Conservation (phyloP, 2,888 invertebrate species). For the Sphaeridia pumilis region DNA sequence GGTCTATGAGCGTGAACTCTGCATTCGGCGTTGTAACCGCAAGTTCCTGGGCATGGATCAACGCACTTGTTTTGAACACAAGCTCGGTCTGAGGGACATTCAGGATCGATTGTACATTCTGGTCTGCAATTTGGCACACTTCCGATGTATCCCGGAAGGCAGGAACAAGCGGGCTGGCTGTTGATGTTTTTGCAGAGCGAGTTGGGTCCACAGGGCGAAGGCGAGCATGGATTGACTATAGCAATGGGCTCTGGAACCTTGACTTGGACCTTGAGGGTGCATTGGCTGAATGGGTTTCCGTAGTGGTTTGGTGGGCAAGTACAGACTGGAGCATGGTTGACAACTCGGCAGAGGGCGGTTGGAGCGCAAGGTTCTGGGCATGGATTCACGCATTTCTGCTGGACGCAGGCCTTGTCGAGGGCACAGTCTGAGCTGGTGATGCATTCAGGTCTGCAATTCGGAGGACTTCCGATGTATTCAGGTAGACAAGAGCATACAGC, state of each 20-base stretch:
- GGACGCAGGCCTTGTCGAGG: slow-evolving; percentile 28
- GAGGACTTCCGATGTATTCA: slow-evolving; percentile 60
- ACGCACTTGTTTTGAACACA: slow-evolving; percentile 69
- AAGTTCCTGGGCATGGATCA: slow-evolving; percentile 70
- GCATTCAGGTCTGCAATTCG: slow-evolving; percentile 46
- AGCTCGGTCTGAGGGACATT: slow-evolving; percentile 65
- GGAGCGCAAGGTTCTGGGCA: slow-evolving; percentile 18
- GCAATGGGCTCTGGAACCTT: slow-evolving; percentile 30
- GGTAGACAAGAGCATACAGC: slow-evolving; percentile 47
- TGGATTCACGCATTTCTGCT: slow-evolving; percentile 25
- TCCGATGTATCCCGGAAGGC: slow-evolving; percentile 50
- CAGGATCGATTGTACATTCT: slow-evolving; percentile 57
- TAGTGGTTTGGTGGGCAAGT: slow-evolving; percentile 50
- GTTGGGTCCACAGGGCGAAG: slow-evolving; percentile 59
- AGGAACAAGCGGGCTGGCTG: slow-evolving; percentile 53
- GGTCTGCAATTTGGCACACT: slow-evolving; percentile 47
- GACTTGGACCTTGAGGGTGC: slow-evolving; percentile 25
- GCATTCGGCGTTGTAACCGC: slow-evolving; percentile 64
- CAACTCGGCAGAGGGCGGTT: slow-evolving; percentile 37
- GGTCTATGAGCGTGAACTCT: slow-evolving; percentile 38
- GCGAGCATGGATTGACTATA: slow-evolving; percentile 44
- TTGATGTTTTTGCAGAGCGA: slow-evolving; percentile 48
- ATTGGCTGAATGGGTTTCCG: slow-evolving; percentile 40
- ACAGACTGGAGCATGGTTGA: slow-evolving; percentile 43
- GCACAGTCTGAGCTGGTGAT: slow-evolving; percentile 38